Evolutionary conservation across 1,140 invertebrate species (phyloP), one percentile per base, ranked within the genome.

Genomic region (Rhopalosiphum maidis): DNA sequence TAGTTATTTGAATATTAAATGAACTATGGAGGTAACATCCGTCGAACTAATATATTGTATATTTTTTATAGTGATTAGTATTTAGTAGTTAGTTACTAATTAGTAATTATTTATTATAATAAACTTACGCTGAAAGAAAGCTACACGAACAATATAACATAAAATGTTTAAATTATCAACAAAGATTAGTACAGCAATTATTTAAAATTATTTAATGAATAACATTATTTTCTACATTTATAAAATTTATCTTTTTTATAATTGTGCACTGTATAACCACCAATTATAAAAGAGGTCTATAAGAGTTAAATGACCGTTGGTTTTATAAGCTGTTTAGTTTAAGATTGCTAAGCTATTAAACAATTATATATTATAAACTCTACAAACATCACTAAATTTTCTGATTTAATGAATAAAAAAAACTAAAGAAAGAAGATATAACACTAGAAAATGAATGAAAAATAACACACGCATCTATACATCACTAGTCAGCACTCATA

Each of bases 41-140:
- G 60, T 77, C 60, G n/a, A 77, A 77, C 60, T 77, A 77, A 77
- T 77, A n/a, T n/a, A 41, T 41, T 41, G 60, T 77, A 77, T 77
- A n/a, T 77, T 77, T 68, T 77, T 77, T 77, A 77, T 77, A 77
- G 60, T 77, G 60, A 77, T 77, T 77, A 77, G 60, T 77, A n/a
- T n/a, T 77, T 77, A 77, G 60, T 77, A 35, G 60, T n/a, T 77
- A 77, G 18, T 18, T 77, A 77, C 60, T 77, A 77, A 35, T 77
- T 77, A 77, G 48, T 51, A 51, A 51, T 18, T 51, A 54, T 77
- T n/a, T n/a, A n/a, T 77, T n/a, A 77, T 77, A 77, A 77, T n/a
- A 77, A 77, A 77, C 60, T n/a, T 6, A 77, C 4, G 5, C 3
- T n/a, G 30, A 77, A 77, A 77, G 60, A 77, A n/a, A 68, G 60